These are phyloP conservation scores for Pseudomyrmex gracilis DNA, from an alignment of 1,140 invertebrate species.

Conservation along the genomic window DNA sequence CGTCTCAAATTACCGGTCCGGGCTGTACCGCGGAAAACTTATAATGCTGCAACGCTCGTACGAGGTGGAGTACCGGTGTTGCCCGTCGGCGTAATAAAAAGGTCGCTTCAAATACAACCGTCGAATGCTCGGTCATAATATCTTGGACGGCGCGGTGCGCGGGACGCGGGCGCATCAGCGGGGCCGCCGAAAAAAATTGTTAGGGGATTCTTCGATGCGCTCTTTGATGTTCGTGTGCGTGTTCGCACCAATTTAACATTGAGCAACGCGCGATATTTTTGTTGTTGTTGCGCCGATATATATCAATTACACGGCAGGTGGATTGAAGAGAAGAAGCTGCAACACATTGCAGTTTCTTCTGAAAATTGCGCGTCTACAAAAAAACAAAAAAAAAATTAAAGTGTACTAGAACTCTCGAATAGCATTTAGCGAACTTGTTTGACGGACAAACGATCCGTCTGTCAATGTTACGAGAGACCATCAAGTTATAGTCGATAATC, in stretches of 20 bases:
- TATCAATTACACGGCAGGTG: slow-evolving; percentile 40
- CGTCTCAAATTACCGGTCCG: slow-evolving; percentile 79
- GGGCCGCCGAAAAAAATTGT: background rate
- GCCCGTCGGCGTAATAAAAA: slow-evolving; percentile 59
- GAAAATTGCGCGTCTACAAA: background rate
- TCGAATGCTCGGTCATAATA: slow-evolving; percentile 56
- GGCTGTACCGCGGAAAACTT: slow-evolving; percentile 78
- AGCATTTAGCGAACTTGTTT: background rate
- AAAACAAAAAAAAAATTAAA: background rate
- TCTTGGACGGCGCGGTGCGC: background rate
- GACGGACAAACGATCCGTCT: background rate
- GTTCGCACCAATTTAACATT: slow-evolving; percentile 32
- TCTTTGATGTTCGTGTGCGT: background rate
- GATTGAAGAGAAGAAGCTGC: no score
- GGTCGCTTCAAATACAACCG: slow-evolving; percentile 55
- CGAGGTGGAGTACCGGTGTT: slow-evolving; percentile 43
- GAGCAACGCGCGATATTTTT: slow-evolving; percentile 11
- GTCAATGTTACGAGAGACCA: background rate
- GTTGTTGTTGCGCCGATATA: background rate
- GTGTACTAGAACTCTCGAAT: background rate
- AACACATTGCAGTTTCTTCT: background rate
- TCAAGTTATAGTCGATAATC: slow-evolving; percentile 36
- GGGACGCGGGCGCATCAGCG: background rate
- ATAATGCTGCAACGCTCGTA: slow-evolving; percentile 63
- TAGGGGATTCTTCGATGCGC: slow-evolving; percentile 14